These are phyloP conservation scores for Pachyrhynchus sulphureomaculatus DNA, from an alignment of 1,140 invertebrate species.

Conservation along the genomic window DNA sequence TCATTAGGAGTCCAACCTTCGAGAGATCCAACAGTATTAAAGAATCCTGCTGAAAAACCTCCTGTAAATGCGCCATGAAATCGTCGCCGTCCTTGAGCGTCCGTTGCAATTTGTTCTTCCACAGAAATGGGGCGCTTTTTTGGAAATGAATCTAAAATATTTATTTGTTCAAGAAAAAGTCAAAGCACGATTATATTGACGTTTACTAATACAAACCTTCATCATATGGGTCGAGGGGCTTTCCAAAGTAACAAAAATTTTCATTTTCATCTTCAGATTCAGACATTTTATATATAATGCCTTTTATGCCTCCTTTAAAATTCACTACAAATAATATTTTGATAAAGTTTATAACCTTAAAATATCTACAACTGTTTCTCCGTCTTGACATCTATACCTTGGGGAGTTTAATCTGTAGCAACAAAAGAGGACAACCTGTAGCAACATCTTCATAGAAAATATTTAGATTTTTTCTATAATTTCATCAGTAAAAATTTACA, in stretches of 20 bases:
- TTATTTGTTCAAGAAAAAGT: conserved; percentile 36
- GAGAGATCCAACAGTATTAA: conserved; percentile 92
- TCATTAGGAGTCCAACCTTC: conserved; percentile 93
- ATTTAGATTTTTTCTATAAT: too few relatives aligned
- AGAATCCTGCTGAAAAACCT: conserved; percentile 97
- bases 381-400: too few relatives aligned
- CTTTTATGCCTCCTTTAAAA: too few relatives aligned
- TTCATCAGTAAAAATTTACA: too few relatives aligned
- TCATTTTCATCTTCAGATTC: conserved; percentile 60
- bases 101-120: conserved; percentile 88
- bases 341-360: too few relatives aligned
- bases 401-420: too few relatives aligned
- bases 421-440: too few relatives aligned
- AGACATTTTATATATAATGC: conserved; percentile 32
- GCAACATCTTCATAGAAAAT: too few relatives aligned
- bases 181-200: conserved; percentile 8
- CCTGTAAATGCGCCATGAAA: conserved; percentile 99
- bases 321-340: too few relatives aligned
- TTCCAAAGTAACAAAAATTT: conserved; percentile 71
- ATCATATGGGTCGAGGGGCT: conserved; percentile 72
- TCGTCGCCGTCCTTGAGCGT: conserved; percentile 84
- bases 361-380: too few relatives aligned
- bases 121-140: conserved; percentile 79
- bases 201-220: conserved; percentile 63
- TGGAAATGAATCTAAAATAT: conserved; percentile 68